A percentile compares a stretch with the other conserved stretches of the same genome.
Evolutionary conservation across 2,113 vertebrate genomes (phyloP).

Genomic region (Melanerpes formicivorus): DNA sequence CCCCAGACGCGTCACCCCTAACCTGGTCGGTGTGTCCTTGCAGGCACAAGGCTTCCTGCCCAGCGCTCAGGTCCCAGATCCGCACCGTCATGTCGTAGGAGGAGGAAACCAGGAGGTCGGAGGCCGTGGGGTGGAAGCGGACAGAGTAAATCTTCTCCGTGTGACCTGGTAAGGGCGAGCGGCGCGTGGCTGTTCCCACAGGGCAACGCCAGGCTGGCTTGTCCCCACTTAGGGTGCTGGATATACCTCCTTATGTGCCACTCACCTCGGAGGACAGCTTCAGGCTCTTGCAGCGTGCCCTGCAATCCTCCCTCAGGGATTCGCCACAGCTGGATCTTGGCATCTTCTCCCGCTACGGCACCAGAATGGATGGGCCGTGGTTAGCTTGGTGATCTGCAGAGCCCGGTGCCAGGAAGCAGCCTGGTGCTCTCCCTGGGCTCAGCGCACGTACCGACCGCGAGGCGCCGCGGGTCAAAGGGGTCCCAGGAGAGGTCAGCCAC

Average conservation of each 20-base stretch:
- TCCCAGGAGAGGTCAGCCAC: constrained; percentile 92
- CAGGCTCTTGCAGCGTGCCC: constrained; percentile 82
- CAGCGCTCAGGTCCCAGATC: constrained; percentile 84
- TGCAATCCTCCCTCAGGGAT: constrained; percentile 83
- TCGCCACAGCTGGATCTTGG: constrained; percentile 90
- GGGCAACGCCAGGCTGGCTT: accelerated
- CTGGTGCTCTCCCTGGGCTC: background rate
- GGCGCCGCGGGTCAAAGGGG: constrained; percentile 83
- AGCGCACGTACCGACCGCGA: constrained; percentile 83
- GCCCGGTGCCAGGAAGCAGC: background rate
- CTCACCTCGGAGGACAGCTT: constrained; percentile 86
- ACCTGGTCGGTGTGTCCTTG: constrained; percentile 93
- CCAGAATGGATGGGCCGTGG: background rate
- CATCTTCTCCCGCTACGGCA: constrained; percentile 87
- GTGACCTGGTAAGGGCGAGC: constrained; percentile 79
- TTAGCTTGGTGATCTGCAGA: accelerated
- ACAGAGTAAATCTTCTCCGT: constrained; percentile 96
- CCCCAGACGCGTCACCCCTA: background rate
- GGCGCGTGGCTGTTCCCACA: accelerated
- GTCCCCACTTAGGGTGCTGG: accelerated
- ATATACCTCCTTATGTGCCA: accelerated
- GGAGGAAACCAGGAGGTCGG: constrained; percentile 87
- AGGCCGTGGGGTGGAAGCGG: constrained; percentile 88
- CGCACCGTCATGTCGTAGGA: constrained; percentile 91
- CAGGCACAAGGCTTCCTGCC: constrained; percentile 78